These are phyloP conservation scores for Ephestia elutella DNA, from an alignment of 1,140 invertebrate genomes.

Conservation along the genomic window DNA sequence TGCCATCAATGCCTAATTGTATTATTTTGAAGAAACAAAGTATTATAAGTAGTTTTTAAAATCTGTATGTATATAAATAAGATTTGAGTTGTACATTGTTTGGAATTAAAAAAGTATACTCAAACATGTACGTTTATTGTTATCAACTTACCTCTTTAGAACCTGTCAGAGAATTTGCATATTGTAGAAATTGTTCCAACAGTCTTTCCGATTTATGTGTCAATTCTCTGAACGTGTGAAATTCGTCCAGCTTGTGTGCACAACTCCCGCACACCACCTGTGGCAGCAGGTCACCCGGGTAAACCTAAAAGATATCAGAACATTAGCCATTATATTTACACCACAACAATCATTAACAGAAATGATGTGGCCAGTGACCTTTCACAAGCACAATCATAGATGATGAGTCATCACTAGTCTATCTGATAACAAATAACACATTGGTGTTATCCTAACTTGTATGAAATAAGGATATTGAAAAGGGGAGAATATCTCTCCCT, in stretches of 20 bases:
- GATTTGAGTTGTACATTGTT: neutral
- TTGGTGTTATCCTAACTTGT: conserved; percentile 19
- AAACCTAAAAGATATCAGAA: conserved; percentile 68
- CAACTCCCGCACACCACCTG: conserved; percentile 76
- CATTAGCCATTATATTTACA: conserved; percentile 29
- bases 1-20: conserved; percentile 2
- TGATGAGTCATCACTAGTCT: conserved; percentile 53
- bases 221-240: conserved; percentile 75
- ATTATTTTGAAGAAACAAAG: conserved; percentile 1
- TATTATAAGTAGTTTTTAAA: conserved; percentile 13
- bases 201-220: conserved; percentile 75
- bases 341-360: conserved; percentile 41
- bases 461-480: conserved; percentile 21
- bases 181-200: conserved; percentile 76
- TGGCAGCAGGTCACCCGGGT: conserved; percentile 74
- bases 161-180: conserved; percentile 73
- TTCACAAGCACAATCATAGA: conserved; percentile 54
- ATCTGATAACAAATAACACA: conserved; percentile 54
- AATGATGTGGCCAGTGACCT: conserved; percentile 63
- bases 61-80: conserved; percentile 3
- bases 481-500: conserved; percentile 48
- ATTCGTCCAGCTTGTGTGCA: conserved; percentile 75
- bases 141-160: conserved; percentile 69
- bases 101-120: neutral
- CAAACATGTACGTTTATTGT: conserved; percentile 19